A percentile compares a stretch with the other conserved stretches of the same genome.
Evolutionary conservation across 2,797 vertebrate genomes (phyloP).

Genomic region (Thunnus albacares): DNA sequence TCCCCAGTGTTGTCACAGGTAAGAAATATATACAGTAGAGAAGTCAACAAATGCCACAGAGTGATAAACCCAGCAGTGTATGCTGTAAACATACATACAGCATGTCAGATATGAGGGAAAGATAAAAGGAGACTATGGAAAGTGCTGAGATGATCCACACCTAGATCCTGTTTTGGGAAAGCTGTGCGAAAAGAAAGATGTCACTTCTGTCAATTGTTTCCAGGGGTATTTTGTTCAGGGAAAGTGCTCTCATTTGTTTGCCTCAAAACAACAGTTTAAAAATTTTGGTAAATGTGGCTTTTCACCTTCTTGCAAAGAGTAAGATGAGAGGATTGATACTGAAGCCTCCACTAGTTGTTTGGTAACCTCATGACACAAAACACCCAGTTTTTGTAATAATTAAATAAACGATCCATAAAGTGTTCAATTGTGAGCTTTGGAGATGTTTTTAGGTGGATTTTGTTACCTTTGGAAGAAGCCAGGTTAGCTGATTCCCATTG

Average conservation of each 20-base stretch:
- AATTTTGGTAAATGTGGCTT: too few species aligned
- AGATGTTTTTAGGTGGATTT: too few species aligned
- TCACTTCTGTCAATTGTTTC: conserved; percentile 5
- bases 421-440: too few species aligned
- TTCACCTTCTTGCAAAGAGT: too few species aligned
- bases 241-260: background rate
- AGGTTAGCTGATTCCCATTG: background rate
- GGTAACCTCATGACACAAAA: too few species aligned
- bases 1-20: conserved; percentile 98
- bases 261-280: too few species aligned
- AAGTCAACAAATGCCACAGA: background rate
- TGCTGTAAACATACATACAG: conserved; percentile 8
- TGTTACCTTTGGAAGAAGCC: background rate
- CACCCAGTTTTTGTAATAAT: too few species aligned
- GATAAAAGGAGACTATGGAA: background rate
- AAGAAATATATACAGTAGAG: conserved; percentile 44
- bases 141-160: background rate
- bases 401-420: too few species aligned
- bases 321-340: too few species aligned
- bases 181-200: background rate
- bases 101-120: conserved; percentile 1
- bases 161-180: background rate
- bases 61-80: background rate
- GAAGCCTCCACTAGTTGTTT: too few species aligned
- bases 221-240: background rate